Evolutionary conservation across 1,140 invertebrate species (phyloP).

Genomic region (Penaeus japonicus): DNA sequence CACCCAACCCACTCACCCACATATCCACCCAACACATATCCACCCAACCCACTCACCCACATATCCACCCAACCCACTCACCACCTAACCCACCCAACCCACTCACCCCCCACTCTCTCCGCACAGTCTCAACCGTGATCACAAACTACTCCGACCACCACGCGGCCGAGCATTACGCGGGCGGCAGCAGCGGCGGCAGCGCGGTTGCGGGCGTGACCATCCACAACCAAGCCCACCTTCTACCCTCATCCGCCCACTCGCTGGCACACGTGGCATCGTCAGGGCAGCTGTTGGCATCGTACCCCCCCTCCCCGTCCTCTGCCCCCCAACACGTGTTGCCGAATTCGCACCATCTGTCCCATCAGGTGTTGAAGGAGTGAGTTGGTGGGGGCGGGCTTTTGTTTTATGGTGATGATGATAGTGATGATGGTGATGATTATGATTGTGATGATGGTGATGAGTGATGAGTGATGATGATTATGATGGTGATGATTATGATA

Average conservation of each 20-base stretch:
- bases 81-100: too few species aligned
- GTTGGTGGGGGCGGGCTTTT: too few species aligned
- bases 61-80: too few species aligned
- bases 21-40: too few species aligned
- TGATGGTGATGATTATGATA: too few species aligned
- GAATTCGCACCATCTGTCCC: slow-evolving; percentile 40
- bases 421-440: too few species aligned
- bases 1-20: background rate
- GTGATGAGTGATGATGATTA: too few species aligned
- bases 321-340: slow-evolving; percentile 35
- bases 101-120: background rate
- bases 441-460: too few species aligned
- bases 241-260: background rate
- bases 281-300: slow-evolving; percentile 17
- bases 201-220: background rate
- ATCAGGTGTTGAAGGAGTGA: slow-evolving; percentile 45
- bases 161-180: slow-evolving; percentile 31
- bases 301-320: slow-evolving; percentile 32
- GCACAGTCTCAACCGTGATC: slow-evolving; percentile 38
- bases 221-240: slow-evolving; percentile 17
- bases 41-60: background rate
- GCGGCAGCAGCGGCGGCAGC: background rate
- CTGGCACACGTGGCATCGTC: background rate
- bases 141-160: slow-evolving; percentile 50
- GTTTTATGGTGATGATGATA: too few species aligned